Percentiles rank a stretch among this genome's conserved stretches.
Evolutionary conservation across 2,888 invertebrate species (phyloP).

Genomic region (Eupithecia dodoneata): DNA sequence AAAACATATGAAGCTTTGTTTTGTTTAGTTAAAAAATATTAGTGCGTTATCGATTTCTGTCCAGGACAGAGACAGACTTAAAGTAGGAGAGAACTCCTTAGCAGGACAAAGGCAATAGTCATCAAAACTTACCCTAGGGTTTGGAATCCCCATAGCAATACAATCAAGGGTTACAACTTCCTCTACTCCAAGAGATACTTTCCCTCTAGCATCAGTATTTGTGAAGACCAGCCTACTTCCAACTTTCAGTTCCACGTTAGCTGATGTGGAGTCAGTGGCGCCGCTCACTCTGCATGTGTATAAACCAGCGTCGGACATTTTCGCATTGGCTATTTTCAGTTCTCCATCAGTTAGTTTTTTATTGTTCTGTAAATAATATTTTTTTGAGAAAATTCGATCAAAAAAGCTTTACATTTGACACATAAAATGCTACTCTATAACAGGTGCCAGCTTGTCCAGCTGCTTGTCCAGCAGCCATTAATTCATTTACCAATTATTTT

Average conservation of each 20-base stretch:
- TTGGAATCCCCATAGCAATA: not conserved
- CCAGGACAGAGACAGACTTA: too few relatives aligned
- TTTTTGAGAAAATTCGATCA: too few relatives aligned
- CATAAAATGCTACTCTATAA: too few relatives aligned
- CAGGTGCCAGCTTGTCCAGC: too few relatives aligned
- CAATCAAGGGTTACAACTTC: not conserved
- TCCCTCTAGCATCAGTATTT: not conserved
- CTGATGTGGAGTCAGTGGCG: conserved; percentile 10
- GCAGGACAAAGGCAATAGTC: not conserved
- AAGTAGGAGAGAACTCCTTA: too few relatives aligned
- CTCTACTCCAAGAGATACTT: not conserved
- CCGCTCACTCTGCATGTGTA: conserved; percentile 24
- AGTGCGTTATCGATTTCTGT: too few relatives aligned
- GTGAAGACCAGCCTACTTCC: not conserved
- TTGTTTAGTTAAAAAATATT: too few relatives aligned
- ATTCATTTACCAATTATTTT: too few relatives aligned
- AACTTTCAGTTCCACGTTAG: conserved; percentile 12
- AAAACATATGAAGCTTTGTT: too few relatives aligned
- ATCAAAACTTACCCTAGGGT: not conserved
- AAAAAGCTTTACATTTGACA: too few relatives aligned
- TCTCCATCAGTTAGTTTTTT: conserved; percentile 18
- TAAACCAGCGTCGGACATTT: conserved; percentile 15
- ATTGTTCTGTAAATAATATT: conserved; percentile 12
- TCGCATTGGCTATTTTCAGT: not conserved
- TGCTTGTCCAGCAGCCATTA: too few relatives aligned